Evolutionary conservation across 1,140 invertebrate species (phyloP).

Genomic region (Mylabris phalerata): DNA sequence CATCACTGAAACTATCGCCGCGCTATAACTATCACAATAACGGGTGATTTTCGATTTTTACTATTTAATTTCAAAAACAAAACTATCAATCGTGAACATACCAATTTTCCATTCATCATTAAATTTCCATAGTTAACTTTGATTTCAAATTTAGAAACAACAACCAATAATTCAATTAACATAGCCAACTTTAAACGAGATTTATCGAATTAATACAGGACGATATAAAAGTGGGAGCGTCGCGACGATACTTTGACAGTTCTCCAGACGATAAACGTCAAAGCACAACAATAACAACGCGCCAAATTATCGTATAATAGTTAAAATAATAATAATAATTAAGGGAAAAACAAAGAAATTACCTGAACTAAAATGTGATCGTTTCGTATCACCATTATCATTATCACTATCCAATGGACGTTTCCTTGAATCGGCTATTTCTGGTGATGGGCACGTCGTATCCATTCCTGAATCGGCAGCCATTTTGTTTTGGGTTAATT

Average conservation of each 20-base stretch:
- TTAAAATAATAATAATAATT: too few relatives aligned
- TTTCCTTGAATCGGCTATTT: slow-evolving; percentile 76
- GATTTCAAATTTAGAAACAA: too few relatives aligned
- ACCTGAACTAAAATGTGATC: slow-evolving; percentile 85
- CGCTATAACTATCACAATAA: background rate
- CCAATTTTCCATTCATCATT: too few relatives aligned
- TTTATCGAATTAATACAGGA: too few relatives aligned
- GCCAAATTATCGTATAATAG: too few relatives aligned
- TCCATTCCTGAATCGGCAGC: slow-evolving; percentile 75
- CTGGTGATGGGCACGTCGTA: slow-evolving; percentile 67
- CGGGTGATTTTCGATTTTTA: too few relatives aligned
- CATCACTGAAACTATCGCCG: background rate
- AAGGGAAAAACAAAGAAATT: slow-evolving; percentile 25
- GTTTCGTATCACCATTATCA: slow-evolving; percentile 80
- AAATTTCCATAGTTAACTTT: too few relatives aligned
- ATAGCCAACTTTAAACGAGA: too few relatives aligned
- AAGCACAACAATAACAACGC: background rate
- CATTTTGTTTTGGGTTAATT: slow-evolving; percentile 46
- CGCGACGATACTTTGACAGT: slow-evolving; percentile 4
- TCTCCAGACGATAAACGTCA: background rate
- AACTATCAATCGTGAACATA: too few relatives aligned
- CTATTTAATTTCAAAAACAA: too few relatives aligned
- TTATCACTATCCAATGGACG: slow-evolving; percentile 77
- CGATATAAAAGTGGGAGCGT: background rate
- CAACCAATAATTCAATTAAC: too few relatives aligned